phyloP scores from a whole-genome alignment of 2,797 vertebrate species.

The Euthynnus affinis region DNA sequence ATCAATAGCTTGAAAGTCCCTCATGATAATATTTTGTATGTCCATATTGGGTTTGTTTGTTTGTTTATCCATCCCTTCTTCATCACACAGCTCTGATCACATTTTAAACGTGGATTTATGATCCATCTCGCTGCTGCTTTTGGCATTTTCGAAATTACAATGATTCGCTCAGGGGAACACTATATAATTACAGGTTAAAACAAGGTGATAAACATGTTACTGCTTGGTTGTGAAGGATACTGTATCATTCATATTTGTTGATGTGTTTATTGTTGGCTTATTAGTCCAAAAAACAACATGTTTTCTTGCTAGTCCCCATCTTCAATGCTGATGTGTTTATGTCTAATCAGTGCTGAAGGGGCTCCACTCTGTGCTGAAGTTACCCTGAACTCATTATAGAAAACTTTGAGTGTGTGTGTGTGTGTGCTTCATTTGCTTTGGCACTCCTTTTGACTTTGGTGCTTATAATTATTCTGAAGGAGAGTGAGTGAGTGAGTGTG shows the following conservation, averaged over 20 bases:
- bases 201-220: conserved; percentile 28
- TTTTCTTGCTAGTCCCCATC: conserved; percentile 5
- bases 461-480: conserved; percentile 35
- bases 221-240: conserved; percentile 4
- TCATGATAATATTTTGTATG: conserved; percentile 1
- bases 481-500: conserved; percentile 25
- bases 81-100: conserved; percentile 32
- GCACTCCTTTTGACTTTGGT: conserved; percentile 31
- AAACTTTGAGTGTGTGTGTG: conserved; percentile 21
- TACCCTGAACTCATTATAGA: conserved; percentile 24
- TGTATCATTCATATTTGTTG: conserved; percentile 26
- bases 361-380: conserved; percentile 14
- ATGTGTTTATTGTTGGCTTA: conserved; percentile 20
- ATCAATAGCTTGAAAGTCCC: conserved; percentile 14
- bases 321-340: conserved; percentile 20
- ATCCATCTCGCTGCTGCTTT: conserved; percentile 14
- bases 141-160: conserved; percentile 19
- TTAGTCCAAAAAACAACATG: conserved; percentile 2
- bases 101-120: conserved; percentile 16
- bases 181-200: conserved; percentile 37
- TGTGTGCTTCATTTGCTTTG: conserved; percentile 30
- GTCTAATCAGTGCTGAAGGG: conserved; percentile 13
- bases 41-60: background rate
- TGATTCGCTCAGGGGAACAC: background rate
- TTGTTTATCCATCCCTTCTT: conserved; percentile 25